These are phyloP conservation scores for Cinclus mexicanus DNA, from an alignment of 2,113 vertebrate genomes.

Conservation along the genomic window DNA sequence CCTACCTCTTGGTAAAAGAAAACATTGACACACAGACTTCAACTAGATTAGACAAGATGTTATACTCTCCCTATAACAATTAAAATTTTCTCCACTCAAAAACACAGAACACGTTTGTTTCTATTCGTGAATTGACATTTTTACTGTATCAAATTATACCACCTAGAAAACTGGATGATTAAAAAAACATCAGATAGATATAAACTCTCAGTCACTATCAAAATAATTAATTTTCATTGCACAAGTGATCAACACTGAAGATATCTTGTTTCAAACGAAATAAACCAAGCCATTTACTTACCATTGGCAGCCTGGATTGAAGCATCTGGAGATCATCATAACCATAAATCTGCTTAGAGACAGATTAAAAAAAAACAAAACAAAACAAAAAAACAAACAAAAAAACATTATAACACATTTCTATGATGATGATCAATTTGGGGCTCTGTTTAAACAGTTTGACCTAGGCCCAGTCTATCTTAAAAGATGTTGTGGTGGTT, in stretches of 20 bases:
- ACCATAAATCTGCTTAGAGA: conserved; percentile 88
- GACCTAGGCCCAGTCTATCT: not conserved
- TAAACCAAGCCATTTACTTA: conserved; percentile 65
- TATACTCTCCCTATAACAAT: not conserved
- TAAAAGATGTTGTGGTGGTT: not conserved
- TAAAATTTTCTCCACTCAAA: not conserved
- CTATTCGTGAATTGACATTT: not conserved
- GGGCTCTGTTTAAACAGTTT: not conserved
- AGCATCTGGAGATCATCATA: conserved; percentile 98
- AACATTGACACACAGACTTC: not conserved
- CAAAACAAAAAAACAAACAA: too few relatives aligned
- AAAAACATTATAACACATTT: not conserved
- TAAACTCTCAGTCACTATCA: not conserved
- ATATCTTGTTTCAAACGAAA: not conserved
- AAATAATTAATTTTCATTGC: not conserved
- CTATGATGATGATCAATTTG: not conserved
- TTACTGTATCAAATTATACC: not conserved
- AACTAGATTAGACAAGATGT: not conserved
- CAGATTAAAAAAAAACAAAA: too few relatives aligned
- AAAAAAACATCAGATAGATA: not conserved
- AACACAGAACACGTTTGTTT: not conserved
- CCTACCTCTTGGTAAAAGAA: not conserved
- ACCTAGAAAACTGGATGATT: not conserved
- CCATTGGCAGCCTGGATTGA: conserved; percentile 93
- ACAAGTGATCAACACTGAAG: not conserved